Evolutionary conservation across 1,140 invertebrate genomes (phyloP).

Genomic region (Linepithema humile): DNA sequence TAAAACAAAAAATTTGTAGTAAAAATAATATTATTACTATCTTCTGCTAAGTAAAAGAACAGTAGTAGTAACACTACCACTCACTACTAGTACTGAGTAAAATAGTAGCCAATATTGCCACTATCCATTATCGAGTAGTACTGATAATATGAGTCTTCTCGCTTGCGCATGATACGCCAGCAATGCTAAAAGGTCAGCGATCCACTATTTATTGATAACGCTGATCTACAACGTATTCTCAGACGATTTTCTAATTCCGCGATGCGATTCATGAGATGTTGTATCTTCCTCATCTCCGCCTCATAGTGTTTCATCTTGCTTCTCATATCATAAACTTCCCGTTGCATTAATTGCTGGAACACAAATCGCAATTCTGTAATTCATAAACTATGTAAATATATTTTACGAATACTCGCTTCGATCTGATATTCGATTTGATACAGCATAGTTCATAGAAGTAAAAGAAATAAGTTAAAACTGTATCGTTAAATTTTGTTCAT

Average conservation of each 20-base stretch:
- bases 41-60: not conserved
- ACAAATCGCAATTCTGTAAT: slow-evolving; percentile 33
- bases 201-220: slow-evolving; percentile 60
- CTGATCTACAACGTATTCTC: slow-evolving; percentile 76
- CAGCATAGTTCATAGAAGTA: not conserved
- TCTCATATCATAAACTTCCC: slow-evolving; percentile 80
- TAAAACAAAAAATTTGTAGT: not conserved
- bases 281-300: slow-evolving; percentile 78
- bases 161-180: not conserved
- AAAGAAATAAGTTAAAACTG: not conserved
- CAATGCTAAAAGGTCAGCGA: slow-evolving; percentile 61
- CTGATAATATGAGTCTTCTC: too few relatives aligned
- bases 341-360: slow-evolving; percentile 80
- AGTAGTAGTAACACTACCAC: slow-evolving; percentile 6
- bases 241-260: slow-evolving; percentile 79
- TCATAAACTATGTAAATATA: not conserved
- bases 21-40: not conserved
- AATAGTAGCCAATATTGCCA: not conserved
- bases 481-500: not conserved
- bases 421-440: too few relatives aligned
- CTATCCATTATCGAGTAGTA: not conserved
- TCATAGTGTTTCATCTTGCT: slow-evolving; percentile 80
- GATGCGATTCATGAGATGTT: slow-evolving; percentile 78
- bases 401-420: not conserved
- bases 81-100: not conserved